Conservation (phyloP, 2,113 vertebrate genomes). For the Forbesichthys agassizii region DNA sequence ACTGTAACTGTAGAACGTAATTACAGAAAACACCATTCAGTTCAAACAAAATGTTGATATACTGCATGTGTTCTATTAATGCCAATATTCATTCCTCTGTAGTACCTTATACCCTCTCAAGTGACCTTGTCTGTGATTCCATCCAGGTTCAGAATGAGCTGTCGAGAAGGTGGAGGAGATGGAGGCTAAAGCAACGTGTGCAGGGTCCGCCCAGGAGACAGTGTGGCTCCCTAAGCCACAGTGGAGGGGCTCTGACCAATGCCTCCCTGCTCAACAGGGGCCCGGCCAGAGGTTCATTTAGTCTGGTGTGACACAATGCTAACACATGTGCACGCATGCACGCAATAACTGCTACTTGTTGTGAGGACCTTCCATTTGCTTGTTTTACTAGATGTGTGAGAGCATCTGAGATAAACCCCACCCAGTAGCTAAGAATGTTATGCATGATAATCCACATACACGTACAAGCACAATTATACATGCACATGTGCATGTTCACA, state of each 20-base stretch:
- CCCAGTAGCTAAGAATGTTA: too few species aligned
- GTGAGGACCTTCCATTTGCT: background rate
- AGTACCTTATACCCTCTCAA: background rate
- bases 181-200: conserved; percentile 47
- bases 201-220: conserved; percentile 33
- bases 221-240: conserved; percentile 54
- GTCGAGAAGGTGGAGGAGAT: conserved; percentile 50
- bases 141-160: conserved; percentile 61
- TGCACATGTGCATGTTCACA: too few species aligned
- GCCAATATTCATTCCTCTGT: background rate
- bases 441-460: too few species aligned
- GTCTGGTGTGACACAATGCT: conserved; percentile 8
- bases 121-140: conserved; percentile 21
- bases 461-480: too few species aligned
- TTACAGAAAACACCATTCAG: background rate
- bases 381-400: background rate
- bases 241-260: conserved; percentile 48
- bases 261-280: conserved; percentile 42
- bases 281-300: background rate
- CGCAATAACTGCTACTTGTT: conserved; percentile 10
- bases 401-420: background rate
- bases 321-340: background rate
- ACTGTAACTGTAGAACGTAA: background rate
- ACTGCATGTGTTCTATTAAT: background rate
- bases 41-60: background rate